Evolutionary conservation across 2,888 invertebrate genomes (phyloP).

Genomic region (Mythimna loreyi): DNA sequence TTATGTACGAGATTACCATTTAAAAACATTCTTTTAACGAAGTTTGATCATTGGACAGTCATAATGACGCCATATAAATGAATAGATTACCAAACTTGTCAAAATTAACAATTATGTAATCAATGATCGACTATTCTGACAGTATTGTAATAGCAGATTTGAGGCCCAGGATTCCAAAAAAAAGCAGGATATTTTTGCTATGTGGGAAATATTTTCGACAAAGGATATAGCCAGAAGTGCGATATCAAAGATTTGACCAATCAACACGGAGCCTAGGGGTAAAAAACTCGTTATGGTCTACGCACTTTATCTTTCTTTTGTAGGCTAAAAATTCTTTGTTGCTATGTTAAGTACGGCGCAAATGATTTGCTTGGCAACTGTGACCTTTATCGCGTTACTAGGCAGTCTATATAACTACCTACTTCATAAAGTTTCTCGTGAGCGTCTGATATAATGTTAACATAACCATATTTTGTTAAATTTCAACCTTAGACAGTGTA

Average conservation of each 20-base stretch:
- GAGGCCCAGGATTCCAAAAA: background rate
- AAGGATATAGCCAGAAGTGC: background rate
- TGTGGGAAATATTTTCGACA: slow-evolving; percentile 4
- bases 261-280: background rate
- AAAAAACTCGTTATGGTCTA: background rate
- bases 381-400: slow-evolving; percentile 19
- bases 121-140: too few relatives aligned
- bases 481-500: background rate
- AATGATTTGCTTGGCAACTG: slow-evolving; percentile 1
- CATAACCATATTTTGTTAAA: background rate
- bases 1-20: too few relatives aligned
- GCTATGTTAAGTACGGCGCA: background rate
- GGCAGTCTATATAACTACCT: slow-evolving; percentile 7
- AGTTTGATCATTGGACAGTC: too few relatives aligned
- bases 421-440: background rate
- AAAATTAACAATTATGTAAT: too few relatives aligned
- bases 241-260: slow-evolving; percentile 10
- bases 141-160: too few relatives aligned
- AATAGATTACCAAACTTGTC: too few relatives aligned
- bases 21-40: too few relatives aligned
- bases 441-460: background rate
- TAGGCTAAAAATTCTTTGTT: background rate
- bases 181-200: background rate
- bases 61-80: too few relatives aligned
- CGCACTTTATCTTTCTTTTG: slow-evolving; percentile 4